Conservation (phyloP, 2,797 vertebrate genomes). For the Coregonus suidteri region DNA sequence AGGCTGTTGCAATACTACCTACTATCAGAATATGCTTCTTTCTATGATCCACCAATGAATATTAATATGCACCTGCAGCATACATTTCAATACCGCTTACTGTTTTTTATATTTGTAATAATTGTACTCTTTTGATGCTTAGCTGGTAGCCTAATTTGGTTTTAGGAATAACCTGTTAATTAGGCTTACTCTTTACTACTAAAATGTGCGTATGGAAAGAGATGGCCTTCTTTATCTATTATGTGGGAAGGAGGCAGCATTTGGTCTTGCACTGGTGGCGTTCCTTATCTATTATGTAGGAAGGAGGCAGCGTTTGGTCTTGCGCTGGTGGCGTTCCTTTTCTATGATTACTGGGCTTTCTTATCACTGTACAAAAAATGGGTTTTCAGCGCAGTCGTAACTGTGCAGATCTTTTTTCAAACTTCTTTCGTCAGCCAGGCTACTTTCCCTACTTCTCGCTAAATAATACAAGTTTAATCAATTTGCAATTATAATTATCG, state of each 20-base stretch:
- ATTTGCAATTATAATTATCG: neutral
- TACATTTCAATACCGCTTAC: neutral
- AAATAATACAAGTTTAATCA: neutral
- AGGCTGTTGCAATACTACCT: neutral
- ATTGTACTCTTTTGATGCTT: neutral
- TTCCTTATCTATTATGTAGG: neutral
- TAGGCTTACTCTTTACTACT: neutral
- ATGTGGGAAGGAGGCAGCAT: conserved; percentile 24
- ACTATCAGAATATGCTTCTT: neutral
- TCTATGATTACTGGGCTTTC: conserved; percentile 19
- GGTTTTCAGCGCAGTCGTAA: neutral
- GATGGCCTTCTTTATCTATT: too few relatives aligned
- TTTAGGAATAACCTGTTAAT: neutral
- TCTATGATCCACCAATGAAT: neutral
- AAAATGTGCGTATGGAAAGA: too few relatives aligned
- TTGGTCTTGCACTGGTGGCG: conserved; percentile 51
- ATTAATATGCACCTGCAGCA: neutral
- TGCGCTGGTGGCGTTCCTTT: conserved; percentile 21
- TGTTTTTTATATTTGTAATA: neutral
- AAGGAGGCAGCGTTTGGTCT: conserved; percentile 45
- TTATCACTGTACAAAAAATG: conserved; percentile 44
- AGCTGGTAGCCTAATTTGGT: neutral
- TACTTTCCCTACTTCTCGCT: neutral
- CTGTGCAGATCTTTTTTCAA: neutral
- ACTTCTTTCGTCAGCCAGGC: neutral